A percentile compares a stretch with the other conserved stretches of the same genome.
phyloP scores from a whole-genome alignment of 64 coral and sea anemone species.

The Montipora capricornis region DNA sequence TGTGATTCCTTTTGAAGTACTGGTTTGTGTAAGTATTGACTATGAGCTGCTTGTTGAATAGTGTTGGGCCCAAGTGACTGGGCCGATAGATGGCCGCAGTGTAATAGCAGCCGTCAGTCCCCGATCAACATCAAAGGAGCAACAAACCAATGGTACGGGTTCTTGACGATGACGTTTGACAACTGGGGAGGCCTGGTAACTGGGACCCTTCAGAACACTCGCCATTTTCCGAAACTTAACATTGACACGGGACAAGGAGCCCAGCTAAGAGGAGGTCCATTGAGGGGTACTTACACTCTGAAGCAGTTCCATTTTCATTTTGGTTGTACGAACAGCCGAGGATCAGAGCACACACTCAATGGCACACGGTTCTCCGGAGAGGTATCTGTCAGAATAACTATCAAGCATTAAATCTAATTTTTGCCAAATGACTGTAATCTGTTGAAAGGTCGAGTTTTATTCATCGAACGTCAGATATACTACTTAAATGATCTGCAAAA shows the following conservation, averaged over 20 bases:
- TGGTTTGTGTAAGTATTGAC: neutral
- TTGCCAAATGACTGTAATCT: neutral
- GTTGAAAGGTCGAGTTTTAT: neutral
- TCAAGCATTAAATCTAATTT: neutral
- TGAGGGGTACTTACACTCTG: neutral
- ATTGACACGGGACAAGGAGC: neutral
- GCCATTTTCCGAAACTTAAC: neutral
- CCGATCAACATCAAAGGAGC: neutral
- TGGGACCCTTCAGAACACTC: neutral
- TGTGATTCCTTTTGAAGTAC: neutral
- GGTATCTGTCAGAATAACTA: slow-evolving; percentile 7
- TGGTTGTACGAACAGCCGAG: slow-evolving; percentile 10
- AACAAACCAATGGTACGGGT: neutral
- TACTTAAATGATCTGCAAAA: neutral
- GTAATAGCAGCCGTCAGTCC: neutral
- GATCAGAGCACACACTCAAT: slow-evolving; percentile 5
- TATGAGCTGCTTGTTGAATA: neutral
- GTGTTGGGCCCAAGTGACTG: slow-evolving; percentile 4
- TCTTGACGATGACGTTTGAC: slow-evolving; percentile 13
- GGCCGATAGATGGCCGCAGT: neutral
- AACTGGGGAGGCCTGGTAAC: neutral
- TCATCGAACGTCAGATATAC: neutral
- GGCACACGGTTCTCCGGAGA: neutral
- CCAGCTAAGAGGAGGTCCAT: neutral
- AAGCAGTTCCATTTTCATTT: slow-evolving; percentile 42